Evolutionary conservation across 2,113 vertebrate species (phyloP), one percentile per base, ranked within the genome.

Genomic region (Nicator chloris): DNA sequence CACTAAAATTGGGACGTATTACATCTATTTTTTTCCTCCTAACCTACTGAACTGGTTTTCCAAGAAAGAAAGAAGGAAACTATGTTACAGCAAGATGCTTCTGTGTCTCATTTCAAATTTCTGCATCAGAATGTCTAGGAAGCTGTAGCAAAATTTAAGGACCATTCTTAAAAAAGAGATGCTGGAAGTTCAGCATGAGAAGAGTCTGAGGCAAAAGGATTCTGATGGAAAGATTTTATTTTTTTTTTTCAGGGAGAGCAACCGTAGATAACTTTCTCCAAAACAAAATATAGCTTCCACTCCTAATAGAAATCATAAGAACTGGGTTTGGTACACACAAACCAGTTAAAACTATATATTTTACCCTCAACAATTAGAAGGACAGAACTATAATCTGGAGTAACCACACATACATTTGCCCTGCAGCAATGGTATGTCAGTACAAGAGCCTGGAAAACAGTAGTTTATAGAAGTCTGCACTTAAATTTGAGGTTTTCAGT

Each of bases 331-430:
- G 77, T 85, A 77, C 71, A 37, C 57, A 60, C 15, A 82, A 90
- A 72, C 61, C 42, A 86, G 82, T 57, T 69, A 79, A 78, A 95
- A 77, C 54, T 78, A 72, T 87, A 63, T 76, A 76, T 90, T 94
- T 92, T 77, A 16, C 71, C 77, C 69, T 90, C 70, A 92, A 84
- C 47, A 87, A 70, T 96, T 97, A 96, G 90, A 42, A 89, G 27
- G 9, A 66, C 56, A 91, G 65, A 93, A 42, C 70, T 95, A 65
- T 94, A 95, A 95, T 97, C 88, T 83, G n/a, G n/a, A 92, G 71
- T 63, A 93, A 94, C 82, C 88, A 84, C 96, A 96, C 54, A 86
- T 82, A 94, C 80, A 77, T 95, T 85, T 91, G 79, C 93, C 83
- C 90, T 92, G 76, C 63, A 91, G 86, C 75, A 79, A 92, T 44